phyloP scores from a whole-genome alignment of 2,888 invertebrate species.

The Cheilosia vulpina region DNA sequence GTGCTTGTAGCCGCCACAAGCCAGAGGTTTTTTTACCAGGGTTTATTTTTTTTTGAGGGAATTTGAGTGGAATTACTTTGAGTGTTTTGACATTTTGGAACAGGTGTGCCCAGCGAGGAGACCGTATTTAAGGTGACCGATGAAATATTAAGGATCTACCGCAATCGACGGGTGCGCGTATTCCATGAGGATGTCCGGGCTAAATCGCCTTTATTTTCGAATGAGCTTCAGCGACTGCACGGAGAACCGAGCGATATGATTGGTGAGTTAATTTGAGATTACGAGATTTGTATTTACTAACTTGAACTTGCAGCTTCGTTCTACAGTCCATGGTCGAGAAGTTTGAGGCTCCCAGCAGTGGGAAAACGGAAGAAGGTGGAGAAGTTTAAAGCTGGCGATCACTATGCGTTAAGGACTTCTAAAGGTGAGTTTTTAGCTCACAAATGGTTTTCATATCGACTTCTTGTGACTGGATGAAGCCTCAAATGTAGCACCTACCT shows the following conservation, averaged over 20 bases:
- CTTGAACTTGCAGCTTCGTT: conserved; percentile 76
- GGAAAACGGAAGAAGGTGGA: conserved; percentile 70
- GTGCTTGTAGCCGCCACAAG: conserved; percentile 10
- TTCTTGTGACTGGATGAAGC: not conserved
- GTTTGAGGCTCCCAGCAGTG: conserved; percentile 78
- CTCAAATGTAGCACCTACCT: no score
- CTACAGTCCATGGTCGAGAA: conserved; percentile 78
- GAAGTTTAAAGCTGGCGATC: conserved; percentile 80
- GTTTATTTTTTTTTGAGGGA: not conserved
- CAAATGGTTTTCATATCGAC: not conserved
- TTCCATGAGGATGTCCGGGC: conserved; percentile 81
- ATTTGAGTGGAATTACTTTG: not conserved
- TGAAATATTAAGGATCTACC: conserved; percentile 80
- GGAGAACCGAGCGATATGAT: conserved; percentile 81
- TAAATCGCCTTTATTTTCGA: conserved; percentile 79
- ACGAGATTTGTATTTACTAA: not conserved
- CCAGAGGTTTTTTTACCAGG: no score
- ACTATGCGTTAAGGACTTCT: conserved; percentile 80
- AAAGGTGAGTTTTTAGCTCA: conserved; percentile 78
- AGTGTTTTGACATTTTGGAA: conserved; percentile 1
- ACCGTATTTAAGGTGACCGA: conserved; percentile 80
- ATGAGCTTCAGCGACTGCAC: conserved; percentile 78
- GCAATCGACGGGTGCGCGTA: conserved; percentile 79
- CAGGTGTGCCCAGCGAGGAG: conserved; percentile 81
- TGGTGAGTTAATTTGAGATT: conserved; percentile 73